Evolutionary conservation across 1,140 invertebrate species (phyloP), one percentile per base, ranked within the genome.

Genomic region (Papilio xuthus): DNA sequence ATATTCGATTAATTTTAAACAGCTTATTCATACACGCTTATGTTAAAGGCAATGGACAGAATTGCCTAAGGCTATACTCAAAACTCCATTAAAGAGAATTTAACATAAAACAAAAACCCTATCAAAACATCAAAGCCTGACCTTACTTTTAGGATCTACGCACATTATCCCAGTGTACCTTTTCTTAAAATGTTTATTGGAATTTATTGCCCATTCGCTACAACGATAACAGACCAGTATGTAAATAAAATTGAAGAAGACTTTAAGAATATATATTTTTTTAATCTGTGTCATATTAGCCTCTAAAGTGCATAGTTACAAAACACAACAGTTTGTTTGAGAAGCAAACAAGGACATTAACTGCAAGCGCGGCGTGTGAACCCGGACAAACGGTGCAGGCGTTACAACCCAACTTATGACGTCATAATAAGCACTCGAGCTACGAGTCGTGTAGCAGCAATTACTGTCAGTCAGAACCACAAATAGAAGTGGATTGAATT

Each of bases 361-460:
- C 9, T 60, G 56, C 56, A 60, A 60, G 23, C 20, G 20, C 56
- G 23, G 18, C 63, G 60, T 77, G 50, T 77, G 41, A 50, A 47
- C 42, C 37, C 60, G 42, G 41, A 37, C 76, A 69, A 69, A 77
- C 63, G 26, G 44, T 77, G 32, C 44, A 77, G 63, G 60, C 41
- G 76, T 77, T 44, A 69, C 76, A 77, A 23, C 32, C 63, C 76
- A 67, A 63, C 20, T 77, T 69, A 77, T 77, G 60, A 77, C 60
- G 76, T 69, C 60, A 77, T 77, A 77, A 77, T 47, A 73, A 73
- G 42, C n/a, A 26, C 42, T 50, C 37, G 32, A 23, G 23, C 41
- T 15, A 23, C 71, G 42, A 47, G 26, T 23, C 12, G 41, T 44
- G 23, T 12, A 28, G 12, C 42, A 42, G 8, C 10, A 20, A 42